Evolutionary conservation across 2,113 vertebrate genomes (phyloP).

Genomic region (Meriones unguiculatus): DNA sequence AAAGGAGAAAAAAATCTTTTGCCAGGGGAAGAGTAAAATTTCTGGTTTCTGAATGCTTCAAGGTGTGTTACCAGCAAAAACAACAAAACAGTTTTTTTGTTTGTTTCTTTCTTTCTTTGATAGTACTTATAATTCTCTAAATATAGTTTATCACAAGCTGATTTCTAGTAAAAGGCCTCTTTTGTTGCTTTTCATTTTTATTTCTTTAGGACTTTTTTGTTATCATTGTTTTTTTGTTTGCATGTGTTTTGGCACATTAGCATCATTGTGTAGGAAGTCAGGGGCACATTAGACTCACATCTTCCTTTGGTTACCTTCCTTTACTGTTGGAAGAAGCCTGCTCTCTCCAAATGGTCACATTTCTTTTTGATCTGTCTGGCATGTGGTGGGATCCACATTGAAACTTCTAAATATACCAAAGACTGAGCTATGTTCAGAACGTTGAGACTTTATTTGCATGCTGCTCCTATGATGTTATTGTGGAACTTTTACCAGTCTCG

Average conservation of each 20-base stretch:
- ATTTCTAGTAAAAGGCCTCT: neutral
- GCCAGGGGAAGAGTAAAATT: neutral
- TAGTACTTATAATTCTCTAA: neutral
- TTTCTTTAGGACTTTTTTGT: neutral
- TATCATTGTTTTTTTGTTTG: neutral
- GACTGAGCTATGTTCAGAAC: neutral
- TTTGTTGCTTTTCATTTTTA: neutral
- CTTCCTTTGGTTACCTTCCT: constrained; percentile 9
- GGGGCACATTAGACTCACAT: neutral
- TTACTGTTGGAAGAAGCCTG: neutral
- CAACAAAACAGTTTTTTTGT: neutral
- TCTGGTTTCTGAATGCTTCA: neutral
- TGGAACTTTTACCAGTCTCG: constrained; percentile 49
- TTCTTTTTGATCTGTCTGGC: constrained; percentile 23
- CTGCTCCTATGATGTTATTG: constrained; percentile 23
- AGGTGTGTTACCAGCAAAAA: neutral
- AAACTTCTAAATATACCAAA: constrained; percentile 38
- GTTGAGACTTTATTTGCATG: constrained; percentile 57
- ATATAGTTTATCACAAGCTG: neutral
- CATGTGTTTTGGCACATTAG: neutral
- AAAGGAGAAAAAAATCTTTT: neutral
- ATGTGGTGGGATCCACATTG: neutral
- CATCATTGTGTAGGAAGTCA: neutral
- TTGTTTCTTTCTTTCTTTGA: neutral
- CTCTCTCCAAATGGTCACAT: constrained; percentile 19